Evolutionary conservation across 2,888 invertebrate genomes (phyloP), one percentile per base, ranked within the genome.

Genomic region (Gandaritis pyraliata): DNA sequence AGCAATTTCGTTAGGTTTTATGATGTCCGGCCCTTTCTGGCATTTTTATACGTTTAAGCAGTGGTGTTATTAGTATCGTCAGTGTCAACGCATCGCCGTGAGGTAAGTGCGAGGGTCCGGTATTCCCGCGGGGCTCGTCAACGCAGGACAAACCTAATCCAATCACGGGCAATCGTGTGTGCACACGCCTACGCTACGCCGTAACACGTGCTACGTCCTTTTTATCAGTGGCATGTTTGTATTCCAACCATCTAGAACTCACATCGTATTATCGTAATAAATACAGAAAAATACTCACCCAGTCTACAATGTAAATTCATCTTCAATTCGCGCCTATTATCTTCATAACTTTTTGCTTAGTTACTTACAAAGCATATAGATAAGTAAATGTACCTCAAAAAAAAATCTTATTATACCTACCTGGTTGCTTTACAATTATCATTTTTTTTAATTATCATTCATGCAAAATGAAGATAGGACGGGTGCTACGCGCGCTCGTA

Each of bases 41-140:
- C 38, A 74, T 75, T 82, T 86, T 84, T 85, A 82, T 81, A 83
- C 76, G 78, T 76, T 77, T 76, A 76, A 73, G 77, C 77, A 75
- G 56, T 74, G 72, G 77, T 77, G 81, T 81, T 83, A 85, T 85
- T 82, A 85, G 86, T 74, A 78, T 74, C 76, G 76, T 75, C 68
- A 74, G 79, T 83, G 83, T 81, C 81, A 81, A 74, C 80, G 80
- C 78, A 78, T 78, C 77, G 89, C 86, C 85, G 80, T 74, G 78
- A 84, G 86, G 70, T 63, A 63, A 63, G 50, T 58, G 63, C 68
- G 74, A 61, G 65, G 69, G 70, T 61, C 64, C 46, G 16, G 51
- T 64, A 66, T 76, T 93, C 94, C 93, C 94, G 69, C 70, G 94
- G 89, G 94, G 86, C 94, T 94, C 94, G 94, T 94, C 94, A 93